A percentile compares a stretch with the other conserved stretches of the same genome.
Evolutionary conservation across 2,113 vertebrate species (phyloP).

Genomic region (Mystacornis crossleyi): DNA sequence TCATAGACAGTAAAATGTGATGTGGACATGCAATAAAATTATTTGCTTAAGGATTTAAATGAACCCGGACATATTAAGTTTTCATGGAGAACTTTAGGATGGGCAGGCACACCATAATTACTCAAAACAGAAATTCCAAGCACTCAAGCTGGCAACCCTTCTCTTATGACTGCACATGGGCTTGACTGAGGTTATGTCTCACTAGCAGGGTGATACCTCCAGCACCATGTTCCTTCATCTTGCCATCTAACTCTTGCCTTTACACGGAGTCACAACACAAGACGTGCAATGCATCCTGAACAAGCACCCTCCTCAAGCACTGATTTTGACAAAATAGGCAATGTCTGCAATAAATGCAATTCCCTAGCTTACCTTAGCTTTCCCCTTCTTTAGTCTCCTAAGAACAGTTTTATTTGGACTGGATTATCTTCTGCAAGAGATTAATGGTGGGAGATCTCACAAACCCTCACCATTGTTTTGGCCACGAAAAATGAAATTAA

Average conservation of each 20-base stretch:
- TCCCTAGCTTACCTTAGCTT: not conserved
- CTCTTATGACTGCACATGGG: not conserved
- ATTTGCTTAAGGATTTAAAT: not conserved
- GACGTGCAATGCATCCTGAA: fast-evolving
- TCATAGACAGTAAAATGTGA: not conserved
- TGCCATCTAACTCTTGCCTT: not conserved
- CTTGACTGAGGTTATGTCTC: fast-evolving
- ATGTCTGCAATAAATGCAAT: not conserved
- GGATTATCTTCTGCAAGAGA: not conserved
- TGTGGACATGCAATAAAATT: not conserved
- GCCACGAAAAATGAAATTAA: not conserved
- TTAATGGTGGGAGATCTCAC: not conserved
- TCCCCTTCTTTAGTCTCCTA: not conserved
- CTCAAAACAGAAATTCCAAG: not conserved
- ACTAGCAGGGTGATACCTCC: not conserved
- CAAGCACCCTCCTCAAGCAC: not conserved
- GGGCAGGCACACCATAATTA: not conserved
- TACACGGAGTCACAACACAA: not conserved
- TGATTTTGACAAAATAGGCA: not conserved
- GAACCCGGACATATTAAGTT: not conserved
- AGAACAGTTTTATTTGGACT: not conserved
- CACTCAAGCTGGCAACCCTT: not conserved
- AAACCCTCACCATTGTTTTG: not conserved
- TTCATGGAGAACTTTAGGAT: not conserved
- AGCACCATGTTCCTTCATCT: not conserved